Conservation (phyloP, 2,113 vertebrate species). For the pig (Sus scrofa) region DNA sequence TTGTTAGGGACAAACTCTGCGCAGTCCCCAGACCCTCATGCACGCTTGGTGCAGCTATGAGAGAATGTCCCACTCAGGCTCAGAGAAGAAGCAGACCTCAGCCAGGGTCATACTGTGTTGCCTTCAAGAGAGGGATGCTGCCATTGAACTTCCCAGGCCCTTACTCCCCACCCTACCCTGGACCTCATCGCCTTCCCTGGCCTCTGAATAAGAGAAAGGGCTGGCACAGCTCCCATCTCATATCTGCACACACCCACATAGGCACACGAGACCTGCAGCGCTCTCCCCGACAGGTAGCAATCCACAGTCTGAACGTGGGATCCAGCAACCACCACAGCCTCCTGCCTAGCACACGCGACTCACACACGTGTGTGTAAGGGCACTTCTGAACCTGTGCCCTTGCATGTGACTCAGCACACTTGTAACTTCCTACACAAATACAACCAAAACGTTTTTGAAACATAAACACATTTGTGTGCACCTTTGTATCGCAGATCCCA, state of each 20-base stretch:
- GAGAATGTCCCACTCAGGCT: not conserved
- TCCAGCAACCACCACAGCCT: not conserved
- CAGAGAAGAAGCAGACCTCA: constrained; percentile 55
- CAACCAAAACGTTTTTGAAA: not conserved
- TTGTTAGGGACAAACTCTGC: not conserved
- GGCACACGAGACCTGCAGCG: fast-evolving
- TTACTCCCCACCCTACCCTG: not conserved
- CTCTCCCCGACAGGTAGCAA: not conserved
- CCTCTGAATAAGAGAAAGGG: not conserved
- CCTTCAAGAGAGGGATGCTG: not conserved
- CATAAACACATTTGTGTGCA: not conserved
- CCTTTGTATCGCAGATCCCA: fast-evolving
- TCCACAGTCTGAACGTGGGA: not conserved
- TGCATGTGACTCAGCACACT: not conserved
- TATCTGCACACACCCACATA: fast-evolving
- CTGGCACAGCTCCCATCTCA: fast-evolving
- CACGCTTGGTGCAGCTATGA: not conserved
- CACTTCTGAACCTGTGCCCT: not conserved
- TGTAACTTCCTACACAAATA: not conserved
- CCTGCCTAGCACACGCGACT: not conserved
- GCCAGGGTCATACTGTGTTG: not conserved
- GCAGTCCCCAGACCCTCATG: not conserved
- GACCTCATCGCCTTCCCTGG: not conserved
- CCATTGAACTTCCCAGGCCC: not conserved
- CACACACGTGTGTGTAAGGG: not conserved